A percentile compares a stretch with the other conserved stretches of the same genome.
phyloP scores from a whole-genome alignment of 2,113 vertebrate genomes.

The Nycticryphes semicollaris region DNA sequence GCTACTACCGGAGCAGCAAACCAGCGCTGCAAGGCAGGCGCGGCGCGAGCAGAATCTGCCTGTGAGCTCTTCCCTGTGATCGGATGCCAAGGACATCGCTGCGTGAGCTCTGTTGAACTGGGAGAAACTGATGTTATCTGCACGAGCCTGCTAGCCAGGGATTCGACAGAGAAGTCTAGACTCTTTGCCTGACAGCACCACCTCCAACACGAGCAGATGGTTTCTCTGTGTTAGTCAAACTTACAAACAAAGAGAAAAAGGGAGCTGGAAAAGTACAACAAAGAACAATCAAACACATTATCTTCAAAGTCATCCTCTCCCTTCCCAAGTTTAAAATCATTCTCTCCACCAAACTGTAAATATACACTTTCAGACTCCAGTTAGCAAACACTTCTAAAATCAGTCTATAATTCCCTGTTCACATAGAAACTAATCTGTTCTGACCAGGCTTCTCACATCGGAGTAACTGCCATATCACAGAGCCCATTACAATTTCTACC shows the following conservation, averaged over 20 bases:
- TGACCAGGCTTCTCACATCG: slow-evolving; percentile 29
- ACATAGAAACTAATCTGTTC: slow-evolving; percentile 31
- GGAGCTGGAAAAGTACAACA: slow-evolving; percentile 50
- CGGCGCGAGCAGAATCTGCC: background rate
- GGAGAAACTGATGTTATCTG: slow-evolving; percentile 14
- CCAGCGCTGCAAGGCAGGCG: background rate
- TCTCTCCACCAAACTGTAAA: slow-evolving; percentile 16
- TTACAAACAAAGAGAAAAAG: slow-evolving; percentile 21
- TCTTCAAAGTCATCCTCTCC: background rate
- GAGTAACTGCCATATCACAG: slow-evolving; percentile 17
- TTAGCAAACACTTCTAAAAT: slow-evolving; percentile 30
- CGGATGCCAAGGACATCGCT: slow-evolving; percentile 35
- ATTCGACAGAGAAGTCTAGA: slow-evolving; percentile 35
- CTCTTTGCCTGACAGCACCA: slow-evolving; percentile 51
- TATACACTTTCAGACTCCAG: background rate
- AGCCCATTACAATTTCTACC: slow-evolving; percentile 24
- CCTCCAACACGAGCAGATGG: slow-evolving; percentile 66
- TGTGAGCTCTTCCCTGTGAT: background rate
- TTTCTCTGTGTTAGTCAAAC: slow-evolving; percentile 53
- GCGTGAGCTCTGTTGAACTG: slow-evolving; percentile 25
- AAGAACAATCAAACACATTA: slow-evolving; percentile 38
- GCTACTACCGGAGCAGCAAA: background rate
- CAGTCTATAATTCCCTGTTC: background rate
- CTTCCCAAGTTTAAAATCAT: background rate
- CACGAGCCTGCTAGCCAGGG: background rate